Base-by-base conservation (phyloP, 2,888 invertebrate species). In the Caenorhabditis sp. region DNA sequence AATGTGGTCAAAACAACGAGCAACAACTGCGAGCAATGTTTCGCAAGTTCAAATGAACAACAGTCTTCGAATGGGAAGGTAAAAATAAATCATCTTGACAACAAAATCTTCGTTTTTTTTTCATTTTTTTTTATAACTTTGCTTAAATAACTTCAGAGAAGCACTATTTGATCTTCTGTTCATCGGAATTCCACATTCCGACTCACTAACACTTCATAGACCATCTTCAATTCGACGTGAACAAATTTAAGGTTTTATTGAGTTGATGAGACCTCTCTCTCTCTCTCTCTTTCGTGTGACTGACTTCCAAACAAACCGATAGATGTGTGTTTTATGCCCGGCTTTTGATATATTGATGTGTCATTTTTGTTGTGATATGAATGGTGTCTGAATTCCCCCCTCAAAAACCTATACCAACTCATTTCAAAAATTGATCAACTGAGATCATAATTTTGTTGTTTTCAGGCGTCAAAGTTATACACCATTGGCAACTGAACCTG, bases 401-500 rank as follows among this genome's bases (percentile, higher is more conserved):
- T 14, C 14, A 49, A 49, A 49, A 49, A 49, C 49, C 23, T 12
- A 21, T 51, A 51, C 23, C 51, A 21, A 51, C 19, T 6, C 51
- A 14, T 49, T 12, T 12, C 14, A 49, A 51, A 51, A 21, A 51
- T 19, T 6, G 12, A 51, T 21, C 6, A 6, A 10, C 17, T 10
- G 10, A 26, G 21, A 17, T 12, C 17, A 54, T 8, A 17, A 31
- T 23, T n/a, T 24, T 1, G 21, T 60, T 23, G 1, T 60, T 36
- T 58, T n/a, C 36, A 58, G 57, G n/a, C 26, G 71, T 49, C 69
- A 69, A 51, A 70, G 69, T 50, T 77, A 77, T 36, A 63, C 77
- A 27, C 74, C 75, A n/a, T 53, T 77, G 21, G 77, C 77, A 54
- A 78, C 78, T 27, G 73, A 72, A n/a, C 71, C 71, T n/a, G 71